These are phyloP conservation scores for Matsumurasca onukii DNA, from an alignment of 1,140 invertebrate species.

Conservation along the genomic window DNA sequence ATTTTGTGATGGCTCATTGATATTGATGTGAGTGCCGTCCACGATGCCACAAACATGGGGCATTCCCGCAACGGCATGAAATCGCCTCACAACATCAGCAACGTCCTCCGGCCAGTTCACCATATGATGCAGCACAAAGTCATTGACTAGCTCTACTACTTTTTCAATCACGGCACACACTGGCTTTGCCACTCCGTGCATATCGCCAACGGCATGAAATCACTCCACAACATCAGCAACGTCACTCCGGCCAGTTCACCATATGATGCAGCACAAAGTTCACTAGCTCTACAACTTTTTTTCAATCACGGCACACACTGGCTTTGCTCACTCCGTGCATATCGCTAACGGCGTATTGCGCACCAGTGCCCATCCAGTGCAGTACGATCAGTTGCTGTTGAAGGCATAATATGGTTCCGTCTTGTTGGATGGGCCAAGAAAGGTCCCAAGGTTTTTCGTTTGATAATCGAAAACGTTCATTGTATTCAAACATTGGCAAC, in stretches of 20 bases:
- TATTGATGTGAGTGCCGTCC: conserved; percentile 5
- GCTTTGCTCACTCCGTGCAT: conserved; percentile 40
- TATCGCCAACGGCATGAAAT: conserved; percentile 38
- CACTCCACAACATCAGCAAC: conserved; percentile 5
- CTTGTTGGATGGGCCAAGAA: neutral
- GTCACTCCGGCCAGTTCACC: conserved; percentile 35
- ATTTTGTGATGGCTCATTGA: conserved; percentile 2
- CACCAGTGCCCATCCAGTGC: conserved; percentile 40
- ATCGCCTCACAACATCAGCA: conserved; percentile 15
- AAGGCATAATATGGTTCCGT: neutral
- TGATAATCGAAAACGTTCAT: neutral
- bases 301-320: conserved; percentile 37
- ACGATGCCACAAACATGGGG: conserved; percentile 3
- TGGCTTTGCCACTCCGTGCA: conserved; percentile 40
- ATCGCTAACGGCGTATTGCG: conserved; percentile 37
- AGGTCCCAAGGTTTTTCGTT: neutral
- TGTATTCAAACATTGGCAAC: too few relatives aligned
- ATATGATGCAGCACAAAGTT: conserved; percentile 34
- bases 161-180: conserved; percentile 36
- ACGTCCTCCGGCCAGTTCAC: conserved; percentile 35
- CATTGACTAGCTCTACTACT: conserved; percentile 34
- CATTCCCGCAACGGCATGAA: conserved; percentile 18
- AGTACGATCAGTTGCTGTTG: conserved; percentile 26
- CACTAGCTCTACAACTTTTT: conserved; percentile 34
- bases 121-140: conserved; percentile 33